Conservation (phyloP, 2,113 vertebrate species). For the Apistogramma diplotaenia region DNA sequence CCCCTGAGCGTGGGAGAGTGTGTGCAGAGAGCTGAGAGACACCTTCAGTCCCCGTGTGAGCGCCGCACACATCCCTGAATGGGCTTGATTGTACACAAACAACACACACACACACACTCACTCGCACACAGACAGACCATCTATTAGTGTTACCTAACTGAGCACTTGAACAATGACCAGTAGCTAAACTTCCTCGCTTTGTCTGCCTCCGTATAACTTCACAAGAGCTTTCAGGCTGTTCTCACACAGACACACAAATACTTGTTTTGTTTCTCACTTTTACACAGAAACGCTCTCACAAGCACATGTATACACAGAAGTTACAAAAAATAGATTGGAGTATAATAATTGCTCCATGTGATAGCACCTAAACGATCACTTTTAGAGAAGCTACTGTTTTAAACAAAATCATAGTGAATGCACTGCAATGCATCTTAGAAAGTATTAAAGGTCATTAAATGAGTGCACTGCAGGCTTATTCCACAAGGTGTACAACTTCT, state of each 20-base stretch:
- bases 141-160: constrained; percentile 73
- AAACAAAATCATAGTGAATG: background rate
- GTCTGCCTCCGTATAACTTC: constrained; percentile 71
- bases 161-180: constrained; percentile 77
- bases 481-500: background rate
- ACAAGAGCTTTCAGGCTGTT: constrained; percentile 71
- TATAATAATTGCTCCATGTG: too few species aligned
- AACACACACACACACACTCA: constrained; percentile 21
- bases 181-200: constrained; percentile 80
- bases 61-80: constrained; percentile 37
- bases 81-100: constrained; percentile 18
- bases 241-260: constrained; percentile 72
- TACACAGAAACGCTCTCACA: constrained; percentile 55
- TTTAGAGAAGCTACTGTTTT: background rate
- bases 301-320: constrained; percentile 29
- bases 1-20: constrained; percentile 63
- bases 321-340: background rate
- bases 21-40: constrained; percentile 46
- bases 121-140: constrained; percentile 52
- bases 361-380: background rate
- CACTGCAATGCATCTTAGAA: background rate
- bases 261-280: constrained; percentile 69
- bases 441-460: background rate
- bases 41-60: constrained; percentile 48
- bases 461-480: background rate